Percentiles rank a stretch among this genome's conserved stretches.
phyloP scores from a whole-genome alignment of 92 coral and sea anemone genomes.

The Siderastrea radians region DNA sequence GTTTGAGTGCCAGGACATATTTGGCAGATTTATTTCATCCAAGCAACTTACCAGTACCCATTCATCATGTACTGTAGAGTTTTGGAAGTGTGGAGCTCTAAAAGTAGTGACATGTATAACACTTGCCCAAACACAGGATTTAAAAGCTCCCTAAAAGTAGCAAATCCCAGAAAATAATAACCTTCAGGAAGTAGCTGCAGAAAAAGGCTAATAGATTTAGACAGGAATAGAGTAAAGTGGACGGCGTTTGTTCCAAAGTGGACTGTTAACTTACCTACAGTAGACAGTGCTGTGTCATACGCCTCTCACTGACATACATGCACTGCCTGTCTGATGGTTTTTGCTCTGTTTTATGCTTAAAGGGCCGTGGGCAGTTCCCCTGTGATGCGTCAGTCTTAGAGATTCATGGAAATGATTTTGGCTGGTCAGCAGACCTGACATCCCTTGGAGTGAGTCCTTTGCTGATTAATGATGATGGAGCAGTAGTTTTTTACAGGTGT shows the following conservation, averaged over 20 bases:
- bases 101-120: too few species aligned
- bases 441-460: conserved; percentile 82
- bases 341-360: not conserved
- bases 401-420: conserved; percentile 74
- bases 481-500: conserved; percentile 89
- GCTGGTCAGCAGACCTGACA: conserved; percentile 80
- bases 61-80: too few species aligned
- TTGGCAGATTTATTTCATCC: too few species aligned
- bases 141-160: too few species aligned
- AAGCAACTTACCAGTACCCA: too few species aligned
- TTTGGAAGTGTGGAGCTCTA: too few species aligned
- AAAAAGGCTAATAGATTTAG: too few species aligned
- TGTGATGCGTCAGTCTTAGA: conserved; percentile 81
- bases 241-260: not conserved
- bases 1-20: too few species aligned
- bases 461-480: conserved; percentile 89
- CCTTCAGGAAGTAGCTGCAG: too few species aligned
- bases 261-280: too few species aligned
- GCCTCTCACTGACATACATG: not conserved
- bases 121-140: too few species aligned
- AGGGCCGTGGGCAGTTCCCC: conserved; percentile 98
- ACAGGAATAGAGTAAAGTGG: not conserved
- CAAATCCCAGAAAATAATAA: too few species aligned
- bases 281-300: not conserved
- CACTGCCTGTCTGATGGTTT: not conserved